Evolutionary conservation across 2,113 vertebrate genomes (phyloP).

Genomic region (Girardinichthys multiradiatus): DNA sequence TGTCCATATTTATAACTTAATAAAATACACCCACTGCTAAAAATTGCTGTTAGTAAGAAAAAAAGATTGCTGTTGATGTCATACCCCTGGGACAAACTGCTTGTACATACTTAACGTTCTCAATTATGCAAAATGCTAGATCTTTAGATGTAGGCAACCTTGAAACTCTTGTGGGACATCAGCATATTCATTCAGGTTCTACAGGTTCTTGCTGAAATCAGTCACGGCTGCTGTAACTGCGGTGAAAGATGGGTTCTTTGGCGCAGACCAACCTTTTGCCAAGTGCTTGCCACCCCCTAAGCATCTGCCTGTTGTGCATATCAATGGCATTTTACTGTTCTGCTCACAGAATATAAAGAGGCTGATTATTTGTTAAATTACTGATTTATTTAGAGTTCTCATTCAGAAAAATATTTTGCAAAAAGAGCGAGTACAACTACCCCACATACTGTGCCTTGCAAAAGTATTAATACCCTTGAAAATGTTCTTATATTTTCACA

Average conservation of each 20-base stretch:
- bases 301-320: slow-evolving; percentile 33
- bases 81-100: slow-evolving; percentile 30
- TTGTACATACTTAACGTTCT: slow-evolving; percentile 16
- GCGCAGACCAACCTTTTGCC: slow-evolving; percentile 20
- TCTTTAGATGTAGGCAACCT: slow-evolving; percentile 63
- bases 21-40: slow-evolving; percentile 6
- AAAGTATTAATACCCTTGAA: no score
- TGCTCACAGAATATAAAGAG: slow-evolving; percentile 17
- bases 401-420: not conserved
- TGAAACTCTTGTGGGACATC: slow-evolving; percentile 52
- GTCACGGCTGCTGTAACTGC: slow-evolving; percentile 50
- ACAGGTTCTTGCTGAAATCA: slow-evolving; percentile 33
- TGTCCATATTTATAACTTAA: slow-evolving; percentile 19
- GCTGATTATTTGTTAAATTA: slow-evolving; percentile 24
- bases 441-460: not conserved
- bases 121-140: slow-evolving; percentile 60
- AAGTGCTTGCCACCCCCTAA: slow-evolving; percentile 19
- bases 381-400: slow-evolving; percentile 9
- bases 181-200: slow-evolving; percentile 37
- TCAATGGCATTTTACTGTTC: slow-evolving; percentile 26
- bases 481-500: no score
- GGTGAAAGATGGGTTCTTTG: slow-evolving; percentile 43
- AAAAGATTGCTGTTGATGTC: slow-evolving; percentile 19
- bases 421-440: slow-evolving; percentile 5
- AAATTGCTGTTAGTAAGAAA: slow-evolving; percentile 14